Base-by-base conservation (phyloP, 2,797 vertebrate species). In the Enteromius trimaculatus region DNA sequence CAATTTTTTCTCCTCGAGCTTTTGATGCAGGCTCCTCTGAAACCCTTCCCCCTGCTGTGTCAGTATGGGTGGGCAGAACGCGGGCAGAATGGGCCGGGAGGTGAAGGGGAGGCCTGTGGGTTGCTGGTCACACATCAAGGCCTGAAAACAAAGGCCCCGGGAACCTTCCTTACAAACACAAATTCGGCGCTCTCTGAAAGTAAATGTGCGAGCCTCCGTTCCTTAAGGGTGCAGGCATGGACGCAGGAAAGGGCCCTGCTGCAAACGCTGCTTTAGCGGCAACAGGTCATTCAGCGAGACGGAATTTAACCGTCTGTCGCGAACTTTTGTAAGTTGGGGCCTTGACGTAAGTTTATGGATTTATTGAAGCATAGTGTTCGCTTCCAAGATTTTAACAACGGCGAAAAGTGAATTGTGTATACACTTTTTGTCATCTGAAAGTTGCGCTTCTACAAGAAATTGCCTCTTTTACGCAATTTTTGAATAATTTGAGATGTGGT, bases 121-220 rank as follows among this genome's bases (percentile, higher is more conserved):
- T 94, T 93, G 88, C 93, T 95, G 96, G 97, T 97, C 97, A 98
- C 97, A 99, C 98, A 98, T 98, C 97, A 98, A 97, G 98, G 97
- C 95, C 94, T 95, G 96, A 91, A 96, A 94, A 99, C 97, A 99
- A 98, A 97, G 96, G 95, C 90, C 88, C 93, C 94, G 91, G 94
- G 96, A 96, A 95, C 95, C 96, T 95, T 95, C 94, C 95, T 95
- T 93, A 95, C 96, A 95, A 95, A 96, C 95, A 96, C 95, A 96
- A 95, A 96, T 95, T 95, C 94, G 93, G 93, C 92, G 93, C 92
- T 91, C 92, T 91, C 93, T 93, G 93, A 95, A 95, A 95, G 95
- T 94, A 95, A 96, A 96, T 95, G 95, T 95, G 94, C 94, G 82
- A 80, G 79, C 79, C 83, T 88, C 74, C 23, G 64, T 76, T 95